Base-by-base conservation (phyloP, 1,140 invertebrate species). In the Drosophila hydei region DNA sequence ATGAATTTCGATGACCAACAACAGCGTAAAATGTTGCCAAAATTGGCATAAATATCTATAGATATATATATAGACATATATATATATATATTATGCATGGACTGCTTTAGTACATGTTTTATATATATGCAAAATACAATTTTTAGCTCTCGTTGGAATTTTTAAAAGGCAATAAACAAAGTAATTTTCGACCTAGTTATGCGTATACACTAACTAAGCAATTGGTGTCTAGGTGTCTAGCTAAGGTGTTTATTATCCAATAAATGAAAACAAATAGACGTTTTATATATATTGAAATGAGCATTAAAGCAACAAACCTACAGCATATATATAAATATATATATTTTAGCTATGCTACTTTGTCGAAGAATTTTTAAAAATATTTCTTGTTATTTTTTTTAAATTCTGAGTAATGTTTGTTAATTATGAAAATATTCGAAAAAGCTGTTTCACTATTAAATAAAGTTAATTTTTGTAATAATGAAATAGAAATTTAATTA, bases 1-100 rank as follows among this genome's bases (percentile, higher is more conserved):
- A 87, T 73, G 78, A 87, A 87, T 87, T 87, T 72, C 81, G 87
- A 70, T 69, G 60, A 55, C 36, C 38, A 58, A 65, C 56, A 69
- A 64, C 56, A 64, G 43, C 63, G 65, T 25, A 72, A 79, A 79
- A 42, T 42, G 38, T 42, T 51, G 43, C 63, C 16, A 55, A 54
- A 38, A 40, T n/a, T 11, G 5, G 45, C 67, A 19, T 16, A 36
- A 19, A 21, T 38, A n/a, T 36, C 14, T 19, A 14, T 5, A 18
- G n/a, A 21, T 23, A 55, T n/a, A 42, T 33, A 50, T 12, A 58
- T 14, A 38, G 11, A 62, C 8, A 23, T 19, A 6, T 52, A 45
- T 38, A 27, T 21, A 19, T 51, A 36, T 59, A 18, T 18, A 52
- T 51, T 36, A 1, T 14, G 6, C n/a, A n/a, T 43, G n/a, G n/a